Evolutionary conservation across 2,113 vertebrate species (phyloP).

Genomic region (Phalacrocorax brasilianus): DNA sequence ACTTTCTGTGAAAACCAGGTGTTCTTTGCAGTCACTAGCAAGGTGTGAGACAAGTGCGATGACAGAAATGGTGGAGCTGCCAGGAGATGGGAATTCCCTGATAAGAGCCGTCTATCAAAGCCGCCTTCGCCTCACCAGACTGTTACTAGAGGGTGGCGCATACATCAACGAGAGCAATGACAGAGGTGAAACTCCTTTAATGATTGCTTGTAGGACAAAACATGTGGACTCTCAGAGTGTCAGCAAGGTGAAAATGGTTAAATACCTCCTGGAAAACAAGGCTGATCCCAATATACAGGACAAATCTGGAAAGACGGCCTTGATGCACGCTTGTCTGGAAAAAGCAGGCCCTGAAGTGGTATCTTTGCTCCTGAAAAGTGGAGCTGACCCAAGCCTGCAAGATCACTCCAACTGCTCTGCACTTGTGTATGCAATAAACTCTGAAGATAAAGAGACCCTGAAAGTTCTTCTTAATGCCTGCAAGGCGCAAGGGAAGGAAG

Average conservation of each 20-base stretch:
- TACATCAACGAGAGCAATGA: conserved; percentile 95
- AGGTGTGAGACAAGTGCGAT: conserved; percentile 26
- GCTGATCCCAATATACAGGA: conserved; percentile 95
- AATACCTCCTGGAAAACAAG: conserved; percentile 89
- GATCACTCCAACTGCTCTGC: conserved; percentile 85
- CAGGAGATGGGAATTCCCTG: conserved; percentile 85
- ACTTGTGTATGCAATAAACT: conserved; percentile 86
- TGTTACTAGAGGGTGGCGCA: conserved; percentile 88
- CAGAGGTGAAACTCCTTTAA: conserved; percentile 87
- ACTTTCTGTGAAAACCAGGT: not conserved
- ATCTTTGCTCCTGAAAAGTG: conserved; percentile 79
- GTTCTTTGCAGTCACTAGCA: not conserved
- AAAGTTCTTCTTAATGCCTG: conserved; percentile 85
- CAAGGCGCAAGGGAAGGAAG: conserved; percentile 87
- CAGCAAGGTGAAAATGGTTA: conserved; percentile 88
- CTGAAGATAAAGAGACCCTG: conserved; percentile 83
- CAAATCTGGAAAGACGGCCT: conserved; percentile 87
- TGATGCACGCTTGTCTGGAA: conserved; percentile 90
- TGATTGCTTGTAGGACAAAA: conserved; percentile 86
- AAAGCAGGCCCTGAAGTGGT: conserved; percentile 82
- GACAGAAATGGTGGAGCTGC: conserved; percentile 76
- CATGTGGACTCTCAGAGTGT: conserved; percentile 85
- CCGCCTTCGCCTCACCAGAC: conserved; percentile 86
- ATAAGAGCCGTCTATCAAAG: conserved; percentile 88
- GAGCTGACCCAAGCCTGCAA: conserved; percentile 88